Evolutionary conservation across 2,797 vertebrate genomes (phyloP), one percentile per base, ranked within the genome.

Genomic region (Yasuhikotakia modesta): DNA sequence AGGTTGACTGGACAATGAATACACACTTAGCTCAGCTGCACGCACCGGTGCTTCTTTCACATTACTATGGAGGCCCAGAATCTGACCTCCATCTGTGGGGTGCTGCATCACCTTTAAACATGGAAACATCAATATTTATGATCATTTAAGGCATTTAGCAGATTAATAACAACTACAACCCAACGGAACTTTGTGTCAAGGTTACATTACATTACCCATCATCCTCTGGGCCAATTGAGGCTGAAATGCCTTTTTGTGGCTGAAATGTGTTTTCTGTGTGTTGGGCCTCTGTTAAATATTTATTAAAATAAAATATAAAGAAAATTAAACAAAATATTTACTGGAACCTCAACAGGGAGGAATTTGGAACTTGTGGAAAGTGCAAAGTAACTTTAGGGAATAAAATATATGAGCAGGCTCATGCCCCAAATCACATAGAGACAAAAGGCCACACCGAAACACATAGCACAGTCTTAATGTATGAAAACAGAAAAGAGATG

Each of bases 71-170:
- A 90, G 89, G 73, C 87, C 85, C n/a, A 90, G 81, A 32, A 90
- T 85, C 81, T 89, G 88, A 11, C 85, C 88, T 45, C 87, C 87
- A 7, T 90, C 89, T 27, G 86, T 86, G 0, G 89, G 89, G 65
- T 89, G 87, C 74, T 90, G 89, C 89, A 90, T 88, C 78, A 90
- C 88, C 89, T 89, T 81, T 19, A 53, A n/a, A 69, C 24, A 22
- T 30, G 30, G 75, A 43, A 60, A 61, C 70, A 32, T 21, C 22
- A 45, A 71, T n/a, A n/a, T n/a, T n/a, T n/a, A n/a, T n/a, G n/a
- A n/a, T n/a, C n/a, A n/a, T n/a, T n/a, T n/a, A n/a, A n/a, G n/a
- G n/a, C n/a, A n/a, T n/a, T n/a, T n/a, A n/a, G n/a, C n/a, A n/a
- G n/a, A n/a, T n/a, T n/a, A n/a, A n/a, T n/a, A n/a, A n/a, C n/a